Base-by-base conservation (phyloP, 2,888 invertebrate genomes). In the Tipula lateralis region DNA sequence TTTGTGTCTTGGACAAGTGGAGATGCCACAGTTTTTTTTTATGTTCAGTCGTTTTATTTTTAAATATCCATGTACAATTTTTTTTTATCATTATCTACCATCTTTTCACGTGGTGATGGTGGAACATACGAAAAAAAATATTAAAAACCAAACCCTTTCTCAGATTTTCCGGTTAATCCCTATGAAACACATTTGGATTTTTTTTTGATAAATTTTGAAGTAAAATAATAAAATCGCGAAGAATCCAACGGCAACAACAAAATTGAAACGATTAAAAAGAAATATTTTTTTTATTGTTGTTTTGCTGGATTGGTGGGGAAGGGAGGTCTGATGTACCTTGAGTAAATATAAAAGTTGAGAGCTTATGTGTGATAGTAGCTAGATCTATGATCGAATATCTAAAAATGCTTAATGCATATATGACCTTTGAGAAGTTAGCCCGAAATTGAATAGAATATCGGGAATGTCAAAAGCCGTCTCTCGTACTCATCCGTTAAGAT, bases 211-310 rank as follows among this genome's bases (percentile, higher is more conserved):
- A 3, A 9, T 66, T 16, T 66, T 24, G 24, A 66, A 66, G 66
- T 66, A 66, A 66, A 66, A 66, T 66, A 66, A 66, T 66, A 66
- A 66, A 66, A 66, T 66, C 66, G 66, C 66, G 66, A 66, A 66
- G 24, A 66, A 24, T 66, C 66, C 66, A 66, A 66, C 66, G 24
- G 24, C 66, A 66, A 24, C 9, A 66, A 24, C 24, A 66, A 24
- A 66, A 66, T 66, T 66, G 24, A 9, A 66, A 66, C 66, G 66
- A 66, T 66, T 66, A 66, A 66, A 66, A 66, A 24, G 66, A 66
- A 66, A 66, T 66, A 66, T 66, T 66, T 66, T 66, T 66, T 24
- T 66, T 66, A 66, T 66, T 24, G 66, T 66, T 66, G 66, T 66
- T 66, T 24, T 39, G 32, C n/a, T 66, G 66, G 66, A 4, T 50